Percentiles rank a stretch among this genome's conserved stretches.
Evolutionary conservation across 2,888 invertebrate genomes (phyloP).

Genomic region (Caenorhabditis auriculariae): DNA sequence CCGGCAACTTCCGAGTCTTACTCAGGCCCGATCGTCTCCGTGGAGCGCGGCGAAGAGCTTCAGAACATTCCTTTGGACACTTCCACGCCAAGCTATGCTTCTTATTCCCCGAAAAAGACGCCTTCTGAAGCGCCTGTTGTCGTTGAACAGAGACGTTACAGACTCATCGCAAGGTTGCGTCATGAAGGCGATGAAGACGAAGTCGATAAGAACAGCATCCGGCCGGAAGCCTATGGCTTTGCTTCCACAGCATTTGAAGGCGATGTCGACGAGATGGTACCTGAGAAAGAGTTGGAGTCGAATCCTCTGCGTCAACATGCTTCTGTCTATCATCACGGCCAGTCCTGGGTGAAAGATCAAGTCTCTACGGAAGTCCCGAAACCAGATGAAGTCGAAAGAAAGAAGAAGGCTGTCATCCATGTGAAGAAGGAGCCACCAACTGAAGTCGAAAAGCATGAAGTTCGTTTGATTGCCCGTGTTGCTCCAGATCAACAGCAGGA

Average conservation of each 20-base stretch:
- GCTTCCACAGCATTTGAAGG: conserved; percentile 8
- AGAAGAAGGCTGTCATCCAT: conserved; percentile 11
- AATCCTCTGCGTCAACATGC: conserved; percentile 19
- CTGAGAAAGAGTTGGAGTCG: conserved; percentile 14
- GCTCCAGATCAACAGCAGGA: conserved; percentile 8
- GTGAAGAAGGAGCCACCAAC: conserved; percentile 8
- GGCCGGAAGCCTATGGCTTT: conserved; percentile 14
- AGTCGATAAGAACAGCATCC: conserved; percentile 10
- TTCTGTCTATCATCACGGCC: conserved; percentile 23
- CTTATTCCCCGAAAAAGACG: conserved; percentile 9
- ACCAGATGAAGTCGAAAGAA: conserved; percentile 3
- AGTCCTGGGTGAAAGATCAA: conserved; percentile 9
- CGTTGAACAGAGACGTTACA: conserved; percentile 3
- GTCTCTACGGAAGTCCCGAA: not conserved
- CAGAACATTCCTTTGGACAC: conserved; percentile 9
- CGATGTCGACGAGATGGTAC: conserved; percentile 9
- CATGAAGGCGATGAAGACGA: conserved; percentile 34
- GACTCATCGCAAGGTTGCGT: conserved; percentile 22
- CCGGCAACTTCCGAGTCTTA: conserved; percentile 5
- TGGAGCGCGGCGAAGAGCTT: conserved; percentile 10
- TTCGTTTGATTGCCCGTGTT: conserved; percentile 22
- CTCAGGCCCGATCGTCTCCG: conserved; percentile 9
- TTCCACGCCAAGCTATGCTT: conserved; percentile 4
- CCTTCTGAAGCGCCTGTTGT: not conserved
- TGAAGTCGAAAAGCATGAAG: conserved; percentile 15